Evolutionary conservation across 2,888 invertebrate species (phyloP).

Genomic region (Timandra comae): DNA sequence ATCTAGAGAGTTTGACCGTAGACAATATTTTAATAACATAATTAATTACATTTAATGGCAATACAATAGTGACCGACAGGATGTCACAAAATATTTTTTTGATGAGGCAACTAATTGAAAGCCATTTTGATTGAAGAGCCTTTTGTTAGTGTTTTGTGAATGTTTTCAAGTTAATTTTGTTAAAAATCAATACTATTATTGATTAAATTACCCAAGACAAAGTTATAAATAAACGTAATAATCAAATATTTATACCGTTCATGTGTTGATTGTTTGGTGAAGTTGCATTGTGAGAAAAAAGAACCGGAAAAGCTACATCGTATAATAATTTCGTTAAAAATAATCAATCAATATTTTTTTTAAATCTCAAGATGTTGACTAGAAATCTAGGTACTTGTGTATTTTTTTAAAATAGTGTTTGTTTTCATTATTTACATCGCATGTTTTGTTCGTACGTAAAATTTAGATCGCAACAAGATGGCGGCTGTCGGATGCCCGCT

Average conservation of each 20-base stretch:
- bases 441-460: slow-evolving; percentile 72
- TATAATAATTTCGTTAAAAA: slow-evolving; percentile 46
- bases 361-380: slow-evolving; percentile 10
- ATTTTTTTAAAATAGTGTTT: slow-evolving; percentile 21
- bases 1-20: too few species aligned
- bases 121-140: slow-evolving; percentile 77
- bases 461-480: slow-evolving; percentile 75
- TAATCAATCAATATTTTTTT: slow-evolving; percentile 17
- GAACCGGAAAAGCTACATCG: slow-evolving; percentile 63
- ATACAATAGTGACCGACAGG: slow-evolving; percentile 64
- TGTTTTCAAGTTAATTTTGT: slow-evolving; percentile 68
- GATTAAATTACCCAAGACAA: slow-evolving; percentile 27
- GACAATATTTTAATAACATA: slow-evolving; percentile 32
- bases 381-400: slow-evolving; percentile 20
- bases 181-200: slow-evolving; percentile 45
- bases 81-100: slow-evolving; percentile 67
- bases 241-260: slow-evolving; percentile 27
- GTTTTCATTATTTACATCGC: slow-evolving; percentile 60
- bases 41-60: slow-evolving; percentile 60
- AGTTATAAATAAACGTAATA: slow-evolving; percentile 27
- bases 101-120: slow-evolving; percentile 66
- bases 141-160: slow-evolving; percentile 78
- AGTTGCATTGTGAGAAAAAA: slow-evolving; percentile 55
- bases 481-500: slow-evolving; percentile 71
- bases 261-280: slow-evolving; percentile 55